Conservation (phyloP, 2,797 vertebrate species). For the Sebastes vulpes region DNA sequence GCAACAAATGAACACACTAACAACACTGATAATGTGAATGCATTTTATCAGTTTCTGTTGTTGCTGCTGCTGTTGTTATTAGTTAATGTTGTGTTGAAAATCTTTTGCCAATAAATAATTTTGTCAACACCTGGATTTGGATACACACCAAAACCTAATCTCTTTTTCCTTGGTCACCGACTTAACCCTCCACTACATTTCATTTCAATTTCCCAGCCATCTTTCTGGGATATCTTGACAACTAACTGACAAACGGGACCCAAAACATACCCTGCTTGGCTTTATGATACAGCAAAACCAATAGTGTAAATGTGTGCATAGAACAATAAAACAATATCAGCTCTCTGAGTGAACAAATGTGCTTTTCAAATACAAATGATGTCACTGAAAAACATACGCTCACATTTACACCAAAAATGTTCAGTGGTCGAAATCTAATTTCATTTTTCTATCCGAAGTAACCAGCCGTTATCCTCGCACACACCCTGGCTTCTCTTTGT, state of each 20-base stretch:
- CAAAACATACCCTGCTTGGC: not conserved
- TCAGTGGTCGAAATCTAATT: not conserved
- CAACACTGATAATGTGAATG: not conserved
- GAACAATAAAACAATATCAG: not conserved
- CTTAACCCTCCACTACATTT: not conserved
- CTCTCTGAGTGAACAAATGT: not conserved
- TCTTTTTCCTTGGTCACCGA: too few species aligned
- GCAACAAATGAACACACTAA: not conserved
- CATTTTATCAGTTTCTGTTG: not conserved
- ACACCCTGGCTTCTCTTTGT: conserved; percentile 23
- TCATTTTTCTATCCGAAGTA: conserved; percentile 1
- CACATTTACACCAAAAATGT: not conserved
- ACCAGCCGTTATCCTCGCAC: conserved; percentile 12
- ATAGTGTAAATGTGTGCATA: not conserved
- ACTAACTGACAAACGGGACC: not conserved
- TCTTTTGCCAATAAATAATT: not conserved
- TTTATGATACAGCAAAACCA: not conserved
- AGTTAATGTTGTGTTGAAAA: not conserved
- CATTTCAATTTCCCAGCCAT: not conserved
- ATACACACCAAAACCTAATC: not conserved
- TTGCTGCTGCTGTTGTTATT: not conserved
- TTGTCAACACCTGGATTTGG: not conserved
- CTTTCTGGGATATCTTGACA: not conserved
- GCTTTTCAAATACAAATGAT: not conserved
- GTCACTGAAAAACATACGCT: not conserved